Evolutionary conservation across 2,888 invertebrate species (phyloP), one percentile per base, ranked within the genome.

Genomic region (Mythimna vitellina): DNA sequence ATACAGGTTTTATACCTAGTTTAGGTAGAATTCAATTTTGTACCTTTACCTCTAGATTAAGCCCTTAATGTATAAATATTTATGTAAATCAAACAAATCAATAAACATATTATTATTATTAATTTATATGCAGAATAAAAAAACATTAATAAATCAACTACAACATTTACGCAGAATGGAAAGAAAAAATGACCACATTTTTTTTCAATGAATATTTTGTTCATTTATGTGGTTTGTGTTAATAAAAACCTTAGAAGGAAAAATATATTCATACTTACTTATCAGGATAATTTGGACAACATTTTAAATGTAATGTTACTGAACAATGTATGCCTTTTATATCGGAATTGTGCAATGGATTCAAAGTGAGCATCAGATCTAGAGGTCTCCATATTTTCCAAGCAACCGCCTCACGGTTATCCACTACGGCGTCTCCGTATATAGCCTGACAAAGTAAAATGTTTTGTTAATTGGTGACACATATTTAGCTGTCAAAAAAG

Each of bases 241-340:
- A 25, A 51, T 38, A 4, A 38, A 32, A 70, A 69, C 0, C 0
- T 51, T 20, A 46, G 7, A 6, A 66, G 25, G 25, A 25, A 49
- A 70, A 17, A 42, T 25, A 6, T 9, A 46, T 3, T 25, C 61
- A 70, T 64, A 95, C 97, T 95, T 96, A 98, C 98, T 97, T 96
- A 89, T 98, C 97, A 32, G 99, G 99, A 95, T 99, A 99, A 73
- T 96, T 97, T 0, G 96, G 93, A 35, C 97, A 97, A 87, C 99
- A 99, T 70, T 96, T 97, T 38, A 99, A 96, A 86, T 97, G 97
- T 67, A 99, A 92, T 78, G 98, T 98, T 10, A 98, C 96, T 81
- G 97, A 97, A 32, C 98, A 98, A 91, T 98, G 97, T 6, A 97
- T 95, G 81, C 97, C 97, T 69, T 96, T 96, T 3, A 97, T 97